Evolutionary conservation across 2,797 vertebrate species (phyloP).

Genomic region (Alca torda): DNA sequence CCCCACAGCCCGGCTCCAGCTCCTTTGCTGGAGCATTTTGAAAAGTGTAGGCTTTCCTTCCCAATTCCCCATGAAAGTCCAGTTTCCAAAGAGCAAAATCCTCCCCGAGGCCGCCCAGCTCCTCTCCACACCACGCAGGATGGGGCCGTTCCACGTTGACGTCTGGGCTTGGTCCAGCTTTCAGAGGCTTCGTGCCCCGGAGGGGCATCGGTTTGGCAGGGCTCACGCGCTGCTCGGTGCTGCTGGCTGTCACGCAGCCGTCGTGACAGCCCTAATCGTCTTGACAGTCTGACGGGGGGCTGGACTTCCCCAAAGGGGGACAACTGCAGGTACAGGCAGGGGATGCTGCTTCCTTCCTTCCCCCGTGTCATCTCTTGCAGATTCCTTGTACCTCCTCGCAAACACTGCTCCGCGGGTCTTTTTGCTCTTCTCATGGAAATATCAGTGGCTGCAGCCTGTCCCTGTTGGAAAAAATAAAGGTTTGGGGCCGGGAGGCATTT

Average conservation of each 20-base stretch:
- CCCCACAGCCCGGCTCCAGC: not conserved
- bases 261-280: fast-evolving
- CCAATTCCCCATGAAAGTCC: not conserved
- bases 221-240: fast-evolving
- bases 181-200: not conserved
- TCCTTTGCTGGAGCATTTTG: not conserved
- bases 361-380: not conserved
- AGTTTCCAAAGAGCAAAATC: not conserved
- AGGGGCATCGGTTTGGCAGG: not conserved
- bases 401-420: not conserved
- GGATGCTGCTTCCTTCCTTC: not conserved
- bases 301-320: not conserved
- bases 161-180: fast-evolving
- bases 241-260: fast-evolving
- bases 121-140: fast-evolving
- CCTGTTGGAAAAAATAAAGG: not conserved
- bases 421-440: not conserved
- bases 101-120: not conserved
- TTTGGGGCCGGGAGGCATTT: not conserved
- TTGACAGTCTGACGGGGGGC: not conserved
- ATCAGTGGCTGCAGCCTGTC: not conserved
- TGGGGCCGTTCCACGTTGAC: not conserved
- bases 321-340: not conserved
- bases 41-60: not conserved
- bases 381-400: not conserved